Base-by-base conservation (phyloP, 2,888 invertebrate genomes). In the Chirona hameri region DNA sequence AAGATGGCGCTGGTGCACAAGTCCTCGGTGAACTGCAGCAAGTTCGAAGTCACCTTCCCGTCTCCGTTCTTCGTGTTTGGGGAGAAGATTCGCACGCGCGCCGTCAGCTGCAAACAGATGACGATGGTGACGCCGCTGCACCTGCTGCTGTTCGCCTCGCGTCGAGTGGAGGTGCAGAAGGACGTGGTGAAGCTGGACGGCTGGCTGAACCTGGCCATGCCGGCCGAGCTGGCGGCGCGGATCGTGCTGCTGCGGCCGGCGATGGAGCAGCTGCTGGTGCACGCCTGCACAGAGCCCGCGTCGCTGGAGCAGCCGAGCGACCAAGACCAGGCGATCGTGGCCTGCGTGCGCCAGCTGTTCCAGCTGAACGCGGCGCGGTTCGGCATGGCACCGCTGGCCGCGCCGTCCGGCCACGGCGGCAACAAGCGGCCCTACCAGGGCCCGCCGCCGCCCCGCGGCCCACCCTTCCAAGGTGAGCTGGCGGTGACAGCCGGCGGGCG, bases 51-150 rank as follows among this genome's bases (percentile, higher is more conserved):
- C 83, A 91, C 91, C 85, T 98, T 98, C 87, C 94, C 95, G 0
- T 97, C 95, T 85, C 99, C 99, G 0, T 94, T 98, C 88, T 98
- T 99, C 88, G 95, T 99, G 83, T 99, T 99, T 88, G 98, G 98
- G 0, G 99, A 99, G 90, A 99, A 99, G 91, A 96, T 99, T 83
- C 92, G 98, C 82, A 98, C 98, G 0, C 91, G 96, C 82, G 97
- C 98, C 0, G 96, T 99, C 81, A 94, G 95, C 24, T 98, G 98
- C 88, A 99, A 99, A 88, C 97, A 98, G 89, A 92, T 95, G 92
- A 95, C 96, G 1, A 98, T 98, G 96, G 95, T 99, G 12, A 93
- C 97, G 0, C 97, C 99, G 0, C 89, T 99, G 84, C 98, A 99
- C 87, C 89, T 99, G 76, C 88, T 99, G 85, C 89, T 99, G 69